Base-by-base conservation (phyloP, 1,140 invertebrate genomes). In the Papilio machaon region DNA sequence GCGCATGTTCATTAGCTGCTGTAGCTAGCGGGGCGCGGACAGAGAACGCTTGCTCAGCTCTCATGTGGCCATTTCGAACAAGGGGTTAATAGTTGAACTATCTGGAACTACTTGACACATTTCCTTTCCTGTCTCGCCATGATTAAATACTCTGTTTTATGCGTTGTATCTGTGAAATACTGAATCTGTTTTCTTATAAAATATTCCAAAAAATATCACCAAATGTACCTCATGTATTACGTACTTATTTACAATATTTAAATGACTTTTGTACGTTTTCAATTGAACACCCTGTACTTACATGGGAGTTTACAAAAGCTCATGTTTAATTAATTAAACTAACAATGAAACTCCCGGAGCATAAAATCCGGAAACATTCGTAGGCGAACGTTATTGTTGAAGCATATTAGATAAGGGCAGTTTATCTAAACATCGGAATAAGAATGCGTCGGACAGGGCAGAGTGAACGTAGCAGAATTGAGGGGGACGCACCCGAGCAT, bases 341-440 rank as follows among this genome's bases (percentile, higher is more conserved):
- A 86, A 89, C 87, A 91, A 88, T 90, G 87, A 87, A 84, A 74
- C 82, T 85, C 60, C 9, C 82, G 73, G 80, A 86, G 81, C 82
- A 81, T 82, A 90, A 89, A 90, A 90, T 85, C 91, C 92, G 89
- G 91, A 91, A 90, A 92, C 90, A 90, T 91, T 93, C 89, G 88
- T 90, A 91, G 89, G 87, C 83, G 85, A 85, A 85, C 83, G 85
- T 83, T 87, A 87, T 89, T 90, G 90, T 83, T 91, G 86, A 85
- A 82, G 85, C 84, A 85, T 82, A 83, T 85, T 86, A 85, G 83
- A 87, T 85, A 83, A 85, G 87, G 86, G 85, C 80, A 90, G 91
- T 93, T 93, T 92, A 93, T 94, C 91, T 91, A 89, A 90, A 87
- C 89, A 93, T 94, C 92, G 83, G 88, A 91, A 93, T 91, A 89